Percentiles rank a stretch among this genome's conserved stretches.
phyloP scores from a whole-genome alignment of 2,797 vertebrate genomes.

The Chaetophractus vellerosus region DNA sequence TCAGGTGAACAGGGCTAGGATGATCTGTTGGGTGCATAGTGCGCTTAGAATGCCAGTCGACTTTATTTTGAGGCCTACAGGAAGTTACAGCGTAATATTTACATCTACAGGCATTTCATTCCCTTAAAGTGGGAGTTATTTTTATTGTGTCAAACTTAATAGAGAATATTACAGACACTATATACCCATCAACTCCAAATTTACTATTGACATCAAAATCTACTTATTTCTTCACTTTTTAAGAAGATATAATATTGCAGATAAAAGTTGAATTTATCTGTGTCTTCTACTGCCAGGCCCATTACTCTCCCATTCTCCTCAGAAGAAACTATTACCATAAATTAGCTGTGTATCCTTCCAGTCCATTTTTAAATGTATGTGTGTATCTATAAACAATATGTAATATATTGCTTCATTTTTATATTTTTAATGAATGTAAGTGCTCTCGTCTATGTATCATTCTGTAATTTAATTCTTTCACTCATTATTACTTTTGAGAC shows the following conservation, averaged over 20 bases:
- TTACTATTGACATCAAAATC: conserved; percentile 6
- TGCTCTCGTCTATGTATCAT: conserved; percentile 33
- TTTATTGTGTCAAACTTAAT: conserved; percentile 41
- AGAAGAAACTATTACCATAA: conserved; percentile 34
- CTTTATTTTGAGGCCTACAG: not conserved
- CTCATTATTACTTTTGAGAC: not conserved
- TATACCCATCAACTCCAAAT: not conserved
- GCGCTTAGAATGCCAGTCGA: not conserved
- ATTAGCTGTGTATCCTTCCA: conserved; percentile 22
- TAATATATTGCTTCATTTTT: conserved; percentile 18
- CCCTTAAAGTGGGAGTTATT: conserved; percentile 34
- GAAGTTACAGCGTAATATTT: conserved; percentile 23
- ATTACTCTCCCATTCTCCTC: conserved; percentile 11
- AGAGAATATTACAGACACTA: conserved; percentile 16
- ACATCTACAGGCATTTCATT: not conserved
- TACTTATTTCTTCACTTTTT: conserved; percentile 35
- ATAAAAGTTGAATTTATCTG: conserved; percentile 34
- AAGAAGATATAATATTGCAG: conserved; percentile 9
- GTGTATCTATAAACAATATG: not conserved
- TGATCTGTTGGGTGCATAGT: not conserved
- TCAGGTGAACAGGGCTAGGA: not conserved
- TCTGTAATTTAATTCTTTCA: conserved; percentile 32
- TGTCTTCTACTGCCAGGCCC: not conserved
- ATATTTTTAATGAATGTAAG: not conserved
- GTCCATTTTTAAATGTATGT: not conserved